Percentiles rank a stretch among this genome's conserved stretches.
Evolutionary conservation across 2,113 vertebrate genomes (phyloP).

Genomic region (Solenodon paradoxus): DNA sequence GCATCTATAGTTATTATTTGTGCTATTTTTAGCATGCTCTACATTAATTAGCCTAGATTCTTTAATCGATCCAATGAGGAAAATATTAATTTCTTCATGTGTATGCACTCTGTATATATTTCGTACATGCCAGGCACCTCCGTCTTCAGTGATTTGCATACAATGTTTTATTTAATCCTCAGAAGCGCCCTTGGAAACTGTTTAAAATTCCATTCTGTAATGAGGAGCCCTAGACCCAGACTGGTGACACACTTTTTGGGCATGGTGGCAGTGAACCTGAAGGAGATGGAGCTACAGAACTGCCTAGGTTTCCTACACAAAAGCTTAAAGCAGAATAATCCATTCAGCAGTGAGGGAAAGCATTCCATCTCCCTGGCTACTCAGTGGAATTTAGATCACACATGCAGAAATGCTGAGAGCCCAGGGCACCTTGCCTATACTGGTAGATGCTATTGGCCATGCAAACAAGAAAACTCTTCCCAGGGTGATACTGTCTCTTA

Average conservation of each 20-base stretch:
- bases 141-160: not conserved
- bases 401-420: not conserved
- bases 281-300: not conserved
- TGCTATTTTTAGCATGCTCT: not conserved
- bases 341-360: not conserved
- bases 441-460: not conserved
- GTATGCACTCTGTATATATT: not conserved
- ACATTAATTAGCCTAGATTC: not conserved
- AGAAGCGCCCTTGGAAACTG: not conserved
- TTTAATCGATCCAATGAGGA: not conserved
- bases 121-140: not conserved
- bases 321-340: not conserved
- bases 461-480: not conserved
- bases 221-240: not conserved
- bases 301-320: not conserved
- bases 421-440: not conserved
- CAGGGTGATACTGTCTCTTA: not conserved
- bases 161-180: not conserved
- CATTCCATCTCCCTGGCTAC: not conserved
- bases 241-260: not conserved
- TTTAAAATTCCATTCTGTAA: not conserved
- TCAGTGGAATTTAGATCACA: not conserved
- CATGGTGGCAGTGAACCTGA: not conserved
- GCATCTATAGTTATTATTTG: not conserved
- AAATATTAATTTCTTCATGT: not conserved